A percentile compares a stretch with the other conserved stretches of the same genome.
phyloP scores from a whole-genome alignment of 2,888 invertebrate genomes.

The Philhelius pedissequus region DNA sequence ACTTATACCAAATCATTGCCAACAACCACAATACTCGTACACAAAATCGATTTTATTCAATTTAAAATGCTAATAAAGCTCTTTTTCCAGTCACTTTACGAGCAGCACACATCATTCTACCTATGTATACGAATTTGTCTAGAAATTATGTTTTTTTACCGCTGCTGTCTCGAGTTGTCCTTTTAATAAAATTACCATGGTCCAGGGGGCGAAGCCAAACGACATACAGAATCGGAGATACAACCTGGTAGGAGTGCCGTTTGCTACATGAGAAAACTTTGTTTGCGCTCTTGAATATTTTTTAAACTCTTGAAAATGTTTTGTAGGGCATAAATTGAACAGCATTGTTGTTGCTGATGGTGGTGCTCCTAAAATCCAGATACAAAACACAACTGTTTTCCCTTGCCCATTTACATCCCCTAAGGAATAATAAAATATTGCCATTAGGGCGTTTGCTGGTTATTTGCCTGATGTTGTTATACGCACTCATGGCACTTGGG shows the following conservation, averaged over 20 bases:
- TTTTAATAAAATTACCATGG: conserved; percentile 39
- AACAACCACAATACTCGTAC: conserved; percentile 9
- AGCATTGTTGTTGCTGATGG: not conserved
- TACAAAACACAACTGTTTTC: not conserved
- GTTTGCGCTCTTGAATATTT: conserved; percentile 1
- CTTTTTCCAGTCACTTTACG: not conserved
- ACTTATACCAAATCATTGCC: not conserved
- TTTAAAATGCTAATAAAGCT: conserved; percentile 22
- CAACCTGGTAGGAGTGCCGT: not conserved
- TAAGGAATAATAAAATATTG: conserved; percentile 2
- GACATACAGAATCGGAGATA: not conserved
- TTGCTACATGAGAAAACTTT: not conserved
- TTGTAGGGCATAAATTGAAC: conserved; percentile 24
- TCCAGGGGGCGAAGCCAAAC: conserved; percentile 19
- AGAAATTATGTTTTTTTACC: not conserved
- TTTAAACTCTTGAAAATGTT: conserved; percentile 22
- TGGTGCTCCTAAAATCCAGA: not conserved
- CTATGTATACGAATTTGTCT: not conserved
- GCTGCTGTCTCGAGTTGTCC: conserved; percentile 22
- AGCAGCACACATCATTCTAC: not conserved
- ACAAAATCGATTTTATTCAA: conserved; percentile 22
- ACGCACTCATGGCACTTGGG: conserved; percentile 33
- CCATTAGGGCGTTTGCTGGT: conserved; percentile 34
- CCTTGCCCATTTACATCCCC: not conserved
- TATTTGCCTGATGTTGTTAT: conserved; percentile 23